phyloP scores from a whole-genome alignment of 2,113 vertebrate genomes.

The Cochlearius cochlearius region DNA sequence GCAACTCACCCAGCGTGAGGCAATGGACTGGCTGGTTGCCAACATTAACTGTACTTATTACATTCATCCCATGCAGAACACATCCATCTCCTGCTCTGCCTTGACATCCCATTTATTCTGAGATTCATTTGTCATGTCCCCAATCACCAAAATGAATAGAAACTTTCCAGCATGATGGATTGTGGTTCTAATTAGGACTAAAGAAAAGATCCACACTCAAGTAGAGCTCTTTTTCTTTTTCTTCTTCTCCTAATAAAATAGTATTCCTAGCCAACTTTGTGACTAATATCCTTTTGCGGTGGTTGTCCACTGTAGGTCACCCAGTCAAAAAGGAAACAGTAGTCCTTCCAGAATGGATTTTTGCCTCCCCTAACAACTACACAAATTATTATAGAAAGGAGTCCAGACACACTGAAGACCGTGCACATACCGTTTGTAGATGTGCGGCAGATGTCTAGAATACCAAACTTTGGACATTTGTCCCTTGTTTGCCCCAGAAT shows the following conservation, averaged over 20 bases:
- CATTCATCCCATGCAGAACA: slow-evolving; percentile 81
- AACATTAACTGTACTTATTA: slow-evolving; percentile 87
- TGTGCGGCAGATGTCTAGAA: background rate
- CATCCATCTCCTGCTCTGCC: slow-evolving; percentile 86
- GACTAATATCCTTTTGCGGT: slow-evolving; percentile 67
- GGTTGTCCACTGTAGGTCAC: slow-evolving; percentile 74
- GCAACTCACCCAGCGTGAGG: slow-evolving; percentile 52
- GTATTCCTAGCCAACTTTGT: slow-evolving; percentile 38
- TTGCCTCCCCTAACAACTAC: background rate
- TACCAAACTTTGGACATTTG: background rate
- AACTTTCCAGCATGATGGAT: slow-evolving; percentile 85
- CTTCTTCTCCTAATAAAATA: slow-evolving; percentile 69
- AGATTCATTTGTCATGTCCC: slow-evolving; percentile 94
- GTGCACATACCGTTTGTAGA: background rate
- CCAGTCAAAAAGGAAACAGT: slow-evolving; percentile 21
- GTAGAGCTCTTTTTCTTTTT: slow-evolving; percentile 65
- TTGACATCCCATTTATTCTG: slow-evolving; percentile 89
- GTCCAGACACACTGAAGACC: background rate
- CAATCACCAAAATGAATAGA: slow-evolving; percentile 90
- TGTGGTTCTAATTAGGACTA: slow-evolving; percentile 84
- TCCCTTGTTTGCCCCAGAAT: background rate
- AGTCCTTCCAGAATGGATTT: background rate
- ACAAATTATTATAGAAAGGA: background rate
- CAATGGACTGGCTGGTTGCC: slow-evolving; percentile 81
- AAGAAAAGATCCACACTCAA: slow-evolving; percentile 77